phyloP scores from a whole-genome alignment of 2,113 vertebrate genomes.

The rabbit (Oryctolagus cuniculus) region mOryCun1.1 NC_091434.1:118984001-118984500 shows the following conservation, averaged over 20 bases:
- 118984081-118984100: neutral
- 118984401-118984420: neutral
- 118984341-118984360: neutral
- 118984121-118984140: neutral
- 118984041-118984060: neutral
- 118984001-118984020: neutral
- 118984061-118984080: neutral
- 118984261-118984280: neutral
- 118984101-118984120: neutral
- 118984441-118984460: neutral
- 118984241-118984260: neutral
- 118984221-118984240: neutral
- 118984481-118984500: neutral
- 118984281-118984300: neutral
- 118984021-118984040: neutral
- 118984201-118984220: neutral
- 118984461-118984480: neutral
- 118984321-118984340: neutral
- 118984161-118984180: neutral
- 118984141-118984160: neutral
- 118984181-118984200: neutral
- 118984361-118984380: neutral
- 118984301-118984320: neutral
- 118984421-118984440: neutral
- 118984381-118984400: neutral